Base-by-base conservation (phyloP, 1,140 invertebrate species). In the Drosophila pruinosa region DNA sequence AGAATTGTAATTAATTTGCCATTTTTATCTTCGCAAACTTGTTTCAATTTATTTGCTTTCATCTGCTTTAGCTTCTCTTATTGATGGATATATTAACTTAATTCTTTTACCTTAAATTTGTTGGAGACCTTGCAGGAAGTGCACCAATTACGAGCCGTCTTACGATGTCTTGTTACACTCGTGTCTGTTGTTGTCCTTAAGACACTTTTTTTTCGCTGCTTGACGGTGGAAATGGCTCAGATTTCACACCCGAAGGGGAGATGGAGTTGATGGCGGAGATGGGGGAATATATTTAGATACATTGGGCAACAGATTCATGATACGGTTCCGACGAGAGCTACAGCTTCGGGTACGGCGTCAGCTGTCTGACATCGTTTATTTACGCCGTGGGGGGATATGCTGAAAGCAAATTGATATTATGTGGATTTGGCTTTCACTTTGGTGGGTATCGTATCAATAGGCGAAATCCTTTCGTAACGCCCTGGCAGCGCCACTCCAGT, bases 361-460 rank as follows among this genome's bases (percentile, higher is more conserved):
- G 62, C 52, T 69, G 73, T 52, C 74, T 81, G 81, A 56, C 56
- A 6, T 77, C 77, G 76, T 75, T 81, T 85, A 85, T 86, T 86
- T 86, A 81, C 77, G 81, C 82, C 73, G 69, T 52, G 34, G 75
- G 76, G 47, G 72, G 47, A 54, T 78, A 86, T 74, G 82, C 78
- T 88, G 78, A 88, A 88, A 88, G 82, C 82, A 88, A 88, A 88
- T 88, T 88, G 82, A 88, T 88, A 88, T 88, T 85, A 89, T 88
- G 82, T 78, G 82, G 82, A 88, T 88, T 86, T 86, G 78, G 82
- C 78, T 88, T 86, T 88, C 82, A 88, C 82, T 82, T 88, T 72
- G 59, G 78, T 52, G 12, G 21, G 83, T n/a, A n/a, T n/a, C n/a
- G 71, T 75, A 88, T 88, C 82, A 88, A 88, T 88, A 75, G 78